Evolutionary conservation across 2,888 invertebrate species (phyloP), one percentile per base, ranked within the genome.

Genomic region (Patella ulyssiponensis): DNA sequence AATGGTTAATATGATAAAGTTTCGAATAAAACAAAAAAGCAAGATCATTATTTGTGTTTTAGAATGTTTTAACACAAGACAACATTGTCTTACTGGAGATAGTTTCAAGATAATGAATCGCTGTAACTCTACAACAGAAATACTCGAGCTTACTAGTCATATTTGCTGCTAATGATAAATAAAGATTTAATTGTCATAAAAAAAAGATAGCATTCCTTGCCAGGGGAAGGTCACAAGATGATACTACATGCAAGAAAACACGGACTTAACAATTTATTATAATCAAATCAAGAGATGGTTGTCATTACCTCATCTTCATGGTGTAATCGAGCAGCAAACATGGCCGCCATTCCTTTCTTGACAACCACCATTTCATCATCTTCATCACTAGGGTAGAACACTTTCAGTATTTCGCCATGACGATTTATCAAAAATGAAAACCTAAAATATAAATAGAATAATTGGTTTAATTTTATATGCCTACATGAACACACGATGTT

Each of bases 261-360:
- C 17, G 17, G 0, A n/a, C 20, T n/a, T 69, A n/a, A 51, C 52
- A 44, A 58, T 52, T n/a, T n/a, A n/a, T n/a, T 33, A 44, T n/a
- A 78, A 23, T 23, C 27, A 15, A 9, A 71, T 44, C 64, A 71
- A 0, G 20, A 58, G 2, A 23, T 1, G 15, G 9, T 53, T 7
- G n/a, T 64, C 51, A 23, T 75, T 70, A 85, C 85, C 82, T 84
- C 83, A 33, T 82, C 76, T 1, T 76, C 52, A 5, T 82, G 76
- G 51, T 84, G 83, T 3, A 86, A 78, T 64, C 79, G 78, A 15
- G 82, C 74, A 3, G 84, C 82, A 11, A 86, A 74, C 76, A 85
- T 73, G 52, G 81, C 82, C 11, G 83, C 85, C 71, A 86, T 79
- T 5, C 83, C 85, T 74, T 86, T 86, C 81, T 86, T 86, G 70